Percentiles rank a stretch among this genome's conserved stretches.
Conservation (phyloP, 2,888 invertebrate genomes). For the Flexamia atlantica region DNA sequence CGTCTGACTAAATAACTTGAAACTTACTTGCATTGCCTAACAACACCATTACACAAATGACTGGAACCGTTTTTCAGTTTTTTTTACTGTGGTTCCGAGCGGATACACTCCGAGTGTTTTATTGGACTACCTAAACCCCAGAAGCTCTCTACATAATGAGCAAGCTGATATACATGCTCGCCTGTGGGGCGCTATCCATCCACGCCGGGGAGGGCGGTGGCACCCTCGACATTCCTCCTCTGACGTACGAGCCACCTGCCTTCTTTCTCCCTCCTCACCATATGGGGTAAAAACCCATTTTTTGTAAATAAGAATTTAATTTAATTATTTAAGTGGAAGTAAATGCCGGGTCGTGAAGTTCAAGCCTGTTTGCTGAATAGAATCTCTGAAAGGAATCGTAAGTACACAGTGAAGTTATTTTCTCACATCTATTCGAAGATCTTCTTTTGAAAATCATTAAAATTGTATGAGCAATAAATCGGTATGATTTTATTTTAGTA, state of each 20-base stretch:
- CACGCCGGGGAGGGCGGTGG: background rate
- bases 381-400: too few species aligned
- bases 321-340: too few species aligned
- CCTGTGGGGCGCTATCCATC: constrained; percentile 43
- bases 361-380: too few species aligned
- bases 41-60: background rate
- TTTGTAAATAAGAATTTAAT: too few species aligned
- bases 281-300: background rate
- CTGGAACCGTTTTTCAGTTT: background rate
- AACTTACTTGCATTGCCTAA: background rate
- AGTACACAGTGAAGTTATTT: too few species aligned
- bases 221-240: background rate
- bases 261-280: background rate
- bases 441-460: too few species aligned
- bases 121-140: constrained; percentile 37
- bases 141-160: constrained; percentile 35
- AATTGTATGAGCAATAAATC: too few species aligned
- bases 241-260: constrained; percentile 11
- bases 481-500: too few species aligned
- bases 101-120: constrained; percentile 8
- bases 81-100: background rate
- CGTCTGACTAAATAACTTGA: too few species aligned
- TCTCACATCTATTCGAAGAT: too few species aligned
- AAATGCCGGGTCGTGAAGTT: too few species aligned
- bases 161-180: constrained; percentile 26